Evolutionary conservation across 2,113 vertebrate genomes (phyloP).

Genomic region (Cranoglanis bouderius): DNA sequence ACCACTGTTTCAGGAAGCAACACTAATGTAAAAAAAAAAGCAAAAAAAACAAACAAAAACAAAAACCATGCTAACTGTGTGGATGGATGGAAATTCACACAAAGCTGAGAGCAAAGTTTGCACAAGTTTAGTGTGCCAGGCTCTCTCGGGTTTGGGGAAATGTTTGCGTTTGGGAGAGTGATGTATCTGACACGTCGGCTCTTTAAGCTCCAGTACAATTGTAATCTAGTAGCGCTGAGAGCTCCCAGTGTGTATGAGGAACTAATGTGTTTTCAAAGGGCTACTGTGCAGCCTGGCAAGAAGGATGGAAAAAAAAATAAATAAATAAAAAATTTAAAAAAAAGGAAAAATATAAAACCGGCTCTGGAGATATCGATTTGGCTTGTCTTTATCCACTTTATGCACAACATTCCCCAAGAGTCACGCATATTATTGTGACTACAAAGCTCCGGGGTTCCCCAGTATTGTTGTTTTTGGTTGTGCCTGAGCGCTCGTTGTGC

Average conservation of each 20-base stretch:
- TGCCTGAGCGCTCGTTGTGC: slow-evolving; percentile 40
- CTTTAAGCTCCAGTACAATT: not conserved
- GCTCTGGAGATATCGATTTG: slow-evolving; percentile 35
- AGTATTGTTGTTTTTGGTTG: slow-evolving; percentile 55
- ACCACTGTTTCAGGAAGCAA: not conserved
- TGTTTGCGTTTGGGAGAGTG: slow-evolving; percentile 54
- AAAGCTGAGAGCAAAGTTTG: not conserved
- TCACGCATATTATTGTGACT: slow-evolving; percentile 43
- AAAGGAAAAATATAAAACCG: not conserved
- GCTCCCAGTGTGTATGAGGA: slow-evolving; percentile 4
- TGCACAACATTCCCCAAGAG: slow-evolving; percentile 35
- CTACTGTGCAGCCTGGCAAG: slow-evolving; percentile 40
- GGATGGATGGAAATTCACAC: not conserved
- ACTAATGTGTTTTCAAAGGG: slow-evolving; percentile 23
- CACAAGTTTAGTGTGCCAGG: not conserved
- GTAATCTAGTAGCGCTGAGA: not conserved
- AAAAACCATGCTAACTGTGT: no score
- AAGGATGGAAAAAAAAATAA: not conserved
- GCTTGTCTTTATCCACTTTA: slow-evolving; percentile 26
- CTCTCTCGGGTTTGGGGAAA: slow-evolving; percentile 34
- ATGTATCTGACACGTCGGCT: slow-evolving; percentile 60
- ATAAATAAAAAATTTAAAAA: not conserved
- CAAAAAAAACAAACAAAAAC: no score
- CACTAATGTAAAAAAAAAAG: not conserved
- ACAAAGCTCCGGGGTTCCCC: slow-evolving; percentile 50